Conservation (phyloP, 2,113 vertebrate species). For the Tenebrosternarchus preto region DNA sequence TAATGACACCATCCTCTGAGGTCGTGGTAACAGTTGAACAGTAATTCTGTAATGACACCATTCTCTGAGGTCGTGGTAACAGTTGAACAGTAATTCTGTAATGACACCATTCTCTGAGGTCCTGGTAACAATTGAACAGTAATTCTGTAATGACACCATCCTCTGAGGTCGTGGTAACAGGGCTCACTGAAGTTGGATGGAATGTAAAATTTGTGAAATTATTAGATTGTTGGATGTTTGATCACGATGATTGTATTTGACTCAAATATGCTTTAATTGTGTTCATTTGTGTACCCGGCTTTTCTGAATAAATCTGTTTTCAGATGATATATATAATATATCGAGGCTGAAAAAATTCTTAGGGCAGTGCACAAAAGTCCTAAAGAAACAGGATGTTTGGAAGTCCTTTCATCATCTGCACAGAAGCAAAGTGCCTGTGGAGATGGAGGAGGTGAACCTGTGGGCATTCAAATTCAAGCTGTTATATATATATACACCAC, state of each 20-base stretch:
- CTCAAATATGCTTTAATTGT: constrained; percentile 48
- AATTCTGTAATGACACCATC: constrained; percentile 38
- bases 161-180: constrained; percentile 41
- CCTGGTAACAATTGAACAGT: constrained; percentile 35
- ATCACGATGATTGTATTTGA: constrained; percentile 53
- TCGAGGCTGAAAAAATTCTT: neutral
- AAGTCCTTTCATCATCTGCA: no score
- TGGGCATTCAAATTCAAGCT: no score
- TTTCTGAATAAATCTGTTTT: constrained; percentile 20
- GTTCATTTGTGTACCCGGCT: constrained; percentile 32
- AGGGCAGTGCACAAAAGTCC: neutral
- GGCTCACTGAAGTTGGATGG: constrained; percentile 29
- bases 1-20: no score
- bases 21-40: constrained; percentile 38
- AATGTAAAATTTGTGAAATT: constrained; percentile 47
- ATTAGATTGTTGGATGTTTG: constrained; percentile 38
- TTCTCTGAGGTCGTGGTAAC: constrained; percentile 41
- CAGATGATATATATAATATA: neutral
- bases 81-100: constrained; percentile 38
- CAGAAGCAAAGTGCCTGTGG: no score
- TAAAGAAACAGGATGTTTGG: neutral
- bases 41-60: no score
- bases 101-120: no score
- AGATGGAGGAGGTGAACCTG: no score
- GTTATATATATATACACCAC: no score